A percentile compares a stretch with the other conserved stretches of the same genome.
Evolutionary conservation across 2,113 vertebrate genomes (phyloP).

Genomic region (Jacana jacana): DNA sequence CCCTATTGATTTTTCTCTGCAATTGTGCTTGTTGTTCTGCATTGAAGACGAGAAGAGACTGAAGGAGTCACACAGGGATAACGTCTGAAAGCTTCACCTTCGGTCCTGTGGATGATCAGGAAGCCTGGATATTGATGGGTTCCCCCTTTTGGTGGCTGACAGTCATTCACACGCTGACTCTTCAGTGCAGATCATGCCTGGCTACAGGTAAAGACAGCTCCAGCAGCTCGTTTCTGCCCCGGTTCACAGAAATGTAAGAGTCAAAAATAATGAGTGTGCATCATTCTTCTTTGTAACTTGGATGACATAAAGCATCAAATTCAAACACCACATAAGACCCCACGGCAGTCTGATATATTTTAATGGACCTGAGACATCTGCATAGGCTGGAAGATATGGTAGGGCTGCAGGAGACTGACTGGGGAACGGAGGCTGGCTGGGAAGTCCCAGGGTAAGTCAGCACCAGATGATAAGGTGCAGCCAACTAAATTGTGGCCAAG

Average conservation of each 20-base stretch:
- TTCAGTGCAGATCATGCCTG: not conserved
- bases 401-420: not conserved
- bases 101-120: not conserved
- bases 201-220: not conserved
- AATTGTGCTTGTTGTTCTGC: not conserved
- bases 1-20: not conserved
- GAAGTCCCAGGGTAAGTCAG: not conserved
- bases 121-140: not conserved
- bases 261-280: not conserved
- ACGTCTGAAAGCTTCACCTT: not conserved
- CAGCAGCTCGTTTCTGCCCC: not conserved
- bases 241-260: not conserved
- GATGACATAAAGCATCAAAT: not conserved
- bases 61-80: not conserved
- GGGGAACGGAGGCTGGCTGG: not conserved
- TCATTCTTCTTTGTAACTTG: not conserved
- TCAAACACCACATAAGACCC: not conserved
- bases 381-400: not conserved
- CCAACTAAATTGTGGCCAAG: not conserved
- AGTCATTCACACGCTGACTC: not conserved
- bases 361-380: not conserved
- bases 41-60: not conserved
- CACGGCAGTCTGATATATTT: not conserved
- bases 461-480: not conserved
- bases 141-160: not conserved